Evolutionary conservation across 30 jellyfish, hydroid and myxozoan genomes (phyloP).

Genomic region (Mastigias papua): DNA sequence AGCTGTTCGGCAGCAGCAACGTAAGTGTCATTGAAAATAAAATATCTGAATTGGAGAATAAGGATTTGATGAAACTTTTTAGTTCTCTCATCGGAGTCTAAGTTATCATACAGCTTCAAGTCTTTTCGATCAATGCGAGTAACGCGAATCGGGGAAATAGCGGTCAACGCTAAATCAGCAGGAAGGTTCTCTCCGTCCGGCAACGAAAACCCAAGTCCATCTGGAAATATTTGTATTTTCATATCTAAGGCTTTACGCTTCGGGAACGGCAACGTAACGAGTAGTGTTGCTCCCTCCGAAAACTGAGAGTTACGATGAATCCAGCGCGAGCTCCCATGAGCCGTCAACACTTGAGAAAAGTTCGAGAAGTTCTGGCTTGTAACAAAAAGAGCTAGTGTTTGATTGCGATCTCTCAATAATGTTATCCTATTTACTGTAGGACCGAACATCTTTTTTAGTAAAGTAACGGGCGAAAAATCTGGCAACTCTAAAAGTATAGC

Average conservation of each 20-base stretch:
- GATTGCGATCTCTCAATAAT: slow-evolving; percentile 91
- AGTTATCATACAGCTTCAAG: slow-evolving; percentile 9
- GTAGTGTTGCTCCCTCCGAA: slow-evolving; percentile 85
- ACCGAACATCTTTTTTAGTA: slow-evolving; percentile 86
- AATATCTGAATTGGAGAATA: slow-evolving; percentile 82
- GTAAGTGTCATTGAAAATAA: slow-evolving; percentile 87
- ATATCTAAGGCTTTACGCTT: slow-evolving; percentile 95
- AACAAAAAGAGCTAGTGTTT: slow-evolving; percentile 90
- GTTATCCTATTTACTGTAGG: slow-evolving; percentile 80
- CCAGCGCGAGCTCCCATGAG: slow-evolving; percentile 99
- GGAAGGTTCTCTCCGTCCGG: slow-evolving; percentile 97
- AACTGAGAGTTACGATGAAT: slow-evolving; percentile 87
- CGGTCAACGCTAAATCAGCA: slow-evolving; percentile 94
- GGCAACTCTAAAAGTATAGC: slow-evolving; percentile 88
- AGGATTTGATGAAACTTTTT: slow-evolving; percentile 64
- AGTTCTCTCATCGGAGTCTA: slow-evolving; percentile 59
- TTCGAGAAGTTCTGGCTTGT: slow-evolving; percentile 74
- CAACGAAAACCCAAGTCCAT: slow-evolving; percentile 85
- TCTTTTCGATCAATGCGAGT: slow-evolving; percentile 65
- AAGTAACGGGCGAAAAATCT: slow-evolving; percentile 94
- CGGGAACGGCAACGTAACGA: slow-evolving; percentile 96
- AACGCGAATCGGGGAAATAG: slow-evolving; percentile 83
- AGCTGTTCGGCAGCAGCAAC: slow-evolving; percentile 97
- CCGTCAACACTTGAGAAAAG: slow-evolving; percentile 82
- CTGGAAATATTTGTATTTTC: slow-evolving; percentile 86